Conservation (phyloP, 1,140 invertebrate species). For the Conus betulinus region DNA sequence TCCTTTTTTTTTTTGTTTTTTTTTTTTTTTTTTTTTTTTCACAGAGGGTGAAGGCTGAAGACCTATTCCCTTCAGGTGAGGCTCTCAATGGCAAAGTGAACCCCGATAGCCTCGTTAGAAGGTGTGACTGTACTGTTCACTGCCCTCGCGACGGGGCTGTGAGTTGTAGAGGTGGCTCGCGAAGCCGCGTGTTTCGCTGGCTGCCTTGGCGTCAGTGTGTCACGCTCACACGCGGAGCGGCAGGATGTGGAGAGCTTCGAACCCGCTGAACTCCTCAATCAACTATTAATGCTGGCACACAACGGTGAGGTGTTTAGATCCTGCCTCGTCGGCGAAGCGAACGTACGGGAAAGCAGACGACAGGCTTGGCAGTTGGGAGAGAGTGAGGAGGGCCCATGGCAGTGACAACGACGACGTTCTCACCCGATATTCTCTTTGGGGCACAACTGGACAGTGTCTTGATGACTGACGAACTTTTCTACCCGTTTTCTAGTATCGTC, state of each 20-base stretch:
- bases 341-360: conserved; percentile 18
- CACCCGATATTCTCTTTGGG: neutral
- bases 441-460: conserved; percentile 19
- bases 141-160: neutral
- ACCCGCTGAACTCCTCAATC: conserved; percentile 37
- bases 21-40: too few relatives aligned
- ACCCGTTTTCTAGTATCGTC: conserved; percentile 29
- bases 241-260: conserved; percentile 38
- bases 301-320: conserved; percentile 16
- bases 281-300: conserved; percentile 39
- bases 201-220: conserved; percentile 1
- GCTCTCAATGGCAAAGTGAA: neutral
- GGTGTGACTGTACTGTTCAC: neutral
- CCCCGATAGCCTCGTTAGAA: neutral
- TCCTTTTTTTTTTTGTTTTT: too few relatives aligned
- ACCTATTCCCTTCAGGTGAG: too few relatives aligned
- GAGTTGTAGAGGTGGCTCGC: neutral
- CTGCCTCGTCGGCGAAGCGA: conserved; percentile 17
- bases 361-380: neutral
- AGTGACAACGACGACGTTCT: neutral
- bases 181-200: neutral
- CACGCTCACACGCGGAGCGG: conserved; percentile 20
- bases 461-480: conserved; percentile 29
- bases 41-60: too few relatives aligned
- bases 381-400: conserved; percentile 5